Evolutionary conservation across 2,797 vertebrate species (phyloP).

Genomic region (Cuniculus paca): DNA sequence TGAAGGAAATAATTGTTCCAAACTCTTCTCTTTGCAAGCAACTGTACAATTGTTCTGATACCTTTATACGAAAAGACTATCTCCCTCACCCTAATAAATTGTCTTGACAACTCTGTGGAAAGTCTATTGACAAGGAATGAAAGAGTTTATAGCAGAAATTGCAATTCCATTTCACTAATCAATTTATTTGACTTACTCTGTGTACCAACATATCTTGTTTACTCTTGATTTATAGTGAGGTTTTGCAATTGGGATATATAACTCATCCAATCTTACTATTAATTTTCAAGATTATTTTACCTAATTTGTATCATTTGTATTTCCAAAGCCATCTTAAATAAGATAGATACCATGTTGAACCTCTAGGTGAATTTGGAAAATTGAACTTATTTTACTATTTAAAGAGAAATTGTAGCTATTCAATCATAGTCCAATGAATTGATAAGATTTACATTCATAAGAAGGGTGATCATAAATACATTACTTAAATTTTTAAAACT

Average conservation of each 20-base stretch:
- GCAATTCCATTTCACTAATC: background rate
- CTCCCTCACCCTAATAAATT: background rate
- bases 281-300: conserved; percentile 10
- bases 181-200: background rate
- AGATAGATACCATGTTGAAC: background rate
- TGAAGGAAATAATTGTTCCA: background rate
- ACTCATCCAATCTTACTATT: background rate
- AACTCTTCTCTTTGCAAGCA: background rate
- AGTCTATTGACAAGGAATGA: background rate
- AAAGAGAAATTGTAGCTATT: background rate
- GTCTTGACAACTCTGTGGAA: background rate
- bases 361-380: background rate
- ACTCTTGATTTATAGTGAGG: background rate
- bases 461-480: background rate
- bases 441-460: conserved; percentile 88
- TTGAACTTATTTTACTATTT: background rate
- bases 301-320: background rate
- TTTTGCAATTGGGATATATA: background rate
- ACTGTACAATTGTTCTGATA: background rate
- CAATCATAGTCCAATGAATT: conserved; percentile 85
- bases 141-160: background rate
- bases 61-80: background rate
- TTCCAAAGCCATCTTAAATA: background rate
- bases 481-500: background rate
- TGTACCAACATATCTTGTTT: background rate